phyloP scores from a whole-genome alignment of 2,888 invertebrate genomes.

The Meteorus cinctellus region DNA sequence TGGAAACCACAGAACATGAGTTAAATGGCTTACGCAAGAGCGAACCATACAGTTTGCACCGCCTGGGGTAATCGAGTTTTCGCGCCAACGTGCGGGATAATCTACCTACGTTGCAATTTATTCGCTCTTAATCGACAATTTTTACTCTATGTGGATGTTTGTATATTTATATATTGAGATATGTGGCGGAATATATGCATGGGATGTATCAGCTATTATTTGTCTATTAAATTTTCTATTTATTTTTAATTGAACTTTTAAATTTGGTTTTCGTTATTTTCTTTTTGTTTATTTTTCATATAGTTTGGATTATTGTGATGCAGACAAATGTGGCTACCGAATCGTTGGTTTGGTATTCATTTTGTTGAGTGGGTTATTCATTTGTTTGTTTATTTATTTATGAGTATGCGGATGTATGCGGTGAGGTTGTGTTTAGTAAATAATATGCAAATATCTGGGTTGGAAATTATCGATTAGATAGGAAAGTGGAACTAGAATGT shows the following conservation, averaged over 20 bases:
- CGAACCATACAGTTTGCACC: conserved; percentile 62
- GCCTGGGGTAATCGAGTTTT: conserved; percentile 70
- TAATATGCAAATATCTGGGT: too few species aligned
- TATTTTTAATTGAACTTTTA: neutral
- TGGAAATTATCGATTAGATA: too few species aligned
- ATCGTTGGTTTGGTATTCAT: neutral
- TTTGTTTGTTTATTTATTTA: neutral
- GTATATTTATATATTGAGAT: neutral
- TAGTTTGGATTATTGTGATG: neutral
- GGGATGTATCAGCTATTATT: neutral
- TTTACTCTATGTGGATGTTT: conserved; percentile 5
- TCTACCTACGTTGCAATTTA: conserved; percentile 70
- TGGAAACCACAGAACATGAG: conserved; percentile 72
- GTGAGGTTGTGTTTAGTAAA: too few species aligned
- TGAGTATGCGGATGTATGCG: neutral
- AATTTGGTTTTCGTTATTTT: neutral
- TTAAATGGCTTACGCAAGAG: conserved; percentile 73
- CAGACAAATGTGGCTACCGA: neutral
- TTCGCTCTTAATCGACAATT: conserved; percentile 46
- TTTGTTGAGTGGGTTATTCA: neutral
- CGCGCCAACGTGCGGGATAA: conserved; percentile 66
- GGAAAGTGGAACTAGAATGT: too few species aligned
- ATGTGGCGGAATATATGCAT: too few species aligned
- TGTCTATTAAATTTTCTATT: neutral
- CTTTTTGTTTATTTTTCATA: neutral